Percentiles rank a stretch among this genome's conserved stretches.
Evolutionary conservation across 2,888 invertebrate genomes (phyloP).

Genomic region (Drosophila koepferae): DNA sequence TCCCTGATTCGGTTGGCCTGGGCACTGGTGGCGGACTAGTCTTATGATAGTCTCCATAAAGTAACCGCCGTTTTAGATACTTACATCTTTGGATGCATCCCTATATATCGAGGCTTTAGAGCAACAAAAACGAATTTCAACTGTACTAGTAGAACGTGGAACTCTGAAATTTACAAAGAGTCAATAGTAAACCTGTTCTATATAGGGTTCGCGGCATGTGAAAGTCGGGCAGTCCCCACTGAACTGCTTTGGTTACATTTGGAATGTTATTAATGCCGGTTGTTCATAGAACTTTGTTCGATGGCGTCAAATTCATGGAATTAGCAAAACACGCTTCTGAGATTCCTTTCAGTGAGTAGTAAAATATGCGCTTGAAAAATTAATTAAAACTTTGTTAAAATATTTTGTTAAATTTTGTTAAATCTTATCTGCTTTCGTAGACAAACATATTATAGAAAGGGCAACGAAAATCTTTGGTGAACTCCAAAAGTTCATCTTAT

Average conservation of each 20-base stretch:
- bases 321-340: neutral
- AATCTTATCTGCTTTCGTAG: neutral
- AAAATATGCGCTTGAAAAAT: neutral
- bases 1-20: too few species aligned
- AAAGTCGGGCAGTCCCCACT: neutral
- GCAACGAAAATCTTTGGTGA: conserved; percentile 5
- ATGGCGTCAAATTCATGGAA: neutral
- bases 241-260: neutral
- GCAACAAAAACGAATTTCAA: neutral
- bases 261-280: neutral
- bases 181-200: neutral
- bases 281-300: neutral
- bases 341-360: too few species aligned
- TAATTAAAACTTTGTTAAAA: neutral
- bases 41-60: too few species aligned
- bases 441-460: conserved; percentile 4
- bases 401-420: neutral
- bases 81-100: neutral
- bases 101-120: too few species aligned
- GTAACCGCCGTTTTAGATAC: neutral
- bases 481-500: neutral
- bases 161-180: too few species aligned
- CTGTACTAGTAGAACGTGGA: neutral
- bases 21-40: neutral
- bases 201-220: neutral